Evolutionary conservation across 1,140 invertebrate genomes (phyloP), one percentile per base, ranked within the genome.

Genomic region (Brachionus sp.): DNA sequence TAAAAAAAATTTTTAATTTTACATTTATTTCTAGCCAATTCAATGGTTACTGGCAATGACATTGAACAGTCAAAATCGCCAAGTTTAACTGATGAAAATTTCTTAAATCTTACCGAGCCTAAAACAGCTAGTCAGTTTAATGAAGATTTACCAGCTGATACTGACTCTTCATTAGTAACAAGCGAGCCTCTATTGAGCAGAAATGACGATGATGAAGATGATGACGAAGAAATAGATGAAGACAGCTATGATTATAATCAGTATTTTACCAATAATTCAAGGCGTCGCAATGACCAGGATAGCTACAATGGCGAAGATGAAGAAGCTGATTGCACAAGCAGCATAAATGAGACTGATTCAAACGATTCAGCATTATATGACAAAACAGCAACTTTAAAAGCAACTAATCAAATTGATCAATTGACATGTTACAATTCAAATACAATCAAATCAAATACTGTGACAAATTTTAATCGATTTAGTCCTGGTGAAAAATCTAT

Each of bases 401-500:
- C 70, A 19, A 16, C 66, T 19, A 42, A 70, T 70, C 66, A 70
- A 70, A 70, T 70, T 9, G 66, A 70, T 70, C 66, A 70, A 70
- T 33, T 70, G 35, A 75, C 19, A 9, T 10, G 39, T 23, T 46
- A 75, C 70, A 46, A 75, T 5, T 10, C 70, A 46, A 46, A 70
- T 9, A 70, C 66, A 39, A 70, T 70, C 25, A 75, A 75, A 37
- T 42, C 77, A 10, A 80, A 16, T 37, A 62, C 77, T 19, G 29
- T 62, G 0, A 66, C 77, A 25, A 80, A 57, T 57, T 62, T 80
- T 12, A 80, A 66, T 16, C n/a, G 37, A 62, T 80, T 80, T 66
- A 80, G 50, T 19, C 33, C 66, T 0, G 57, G 77, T 44, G 77
- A 80, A 42, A 80, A 80, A 25, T 42, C 35, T n/a, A 80, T 80